Percentiles rank a stretch among this genome's conserved stretches.
phyloP scores from a whole-genome alignment of 2,113 vertebrate genomes.

The Oryzias woworae region DNA sequence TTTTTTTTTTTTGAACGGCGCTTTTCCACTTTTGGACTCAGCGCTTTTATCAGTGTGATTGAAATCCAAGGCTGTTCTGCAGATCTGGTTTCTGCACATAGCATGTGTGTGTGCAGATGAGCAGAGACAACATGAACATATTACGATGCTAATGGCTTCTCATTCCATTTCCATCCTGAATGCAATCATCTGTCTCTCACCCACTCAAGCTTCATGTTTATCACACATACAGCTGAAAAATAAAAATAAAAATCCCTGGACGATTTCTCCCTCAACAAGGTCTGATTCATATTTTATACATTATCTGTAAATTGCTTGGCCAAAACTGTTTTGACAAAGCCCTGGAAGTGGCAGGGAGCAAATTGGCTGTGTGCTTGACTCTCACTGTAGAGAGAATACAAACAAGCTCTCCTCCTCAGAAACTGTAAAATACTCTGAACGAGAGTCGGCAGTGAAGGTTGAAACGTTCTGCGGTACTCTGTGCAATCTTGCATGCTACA shows the following conservation, averaged over 20 bases:
- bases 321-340: slow-evolving; percentile 64
- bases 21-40: background rate
- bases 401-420: slow-evolving; percentile 41
- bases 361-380: slow-evolving; percentile 60
- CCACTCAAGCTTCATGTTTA: slow-evolving; percentile 51
- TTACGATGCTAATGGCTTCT: slow-evolving; percentile 46
- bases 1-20: background rate
- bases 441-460: slow-evolving; percentile 53
- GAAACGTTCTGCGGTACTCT: slow-evolving; percentile 47
- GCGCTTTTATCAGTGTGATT: background rate
- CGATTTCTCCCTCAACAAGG: slow-evolving; percentile 54
- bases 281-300: slow-evolving; percentile 73
- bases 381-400: slow-evolving; percentile 63
- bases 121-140: slow-evolving; percentile 22
- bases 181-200: slow-evolving; percentile 66
- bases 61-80: background rate
- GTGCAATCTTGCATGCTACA: slow-evolving; percentile 31
- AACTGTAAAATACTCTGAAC: slow-evolving; percentile 52
- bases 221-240: slow-evolving; percentile 43
- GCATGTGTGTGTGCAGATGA: slow-evolving; percentile 26
- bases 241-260: slow-evolving; percentile 21
- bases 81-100: background rate
- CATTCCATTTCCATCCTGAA: slow-evolving; percentile 56
- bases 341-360: slow-evolving; percentile 57
- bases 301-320: slow-evolving; percentile 69